Conservation (phyloP, 2,888 invertebrate genomes). For the Apoderus coryli region DNA sequence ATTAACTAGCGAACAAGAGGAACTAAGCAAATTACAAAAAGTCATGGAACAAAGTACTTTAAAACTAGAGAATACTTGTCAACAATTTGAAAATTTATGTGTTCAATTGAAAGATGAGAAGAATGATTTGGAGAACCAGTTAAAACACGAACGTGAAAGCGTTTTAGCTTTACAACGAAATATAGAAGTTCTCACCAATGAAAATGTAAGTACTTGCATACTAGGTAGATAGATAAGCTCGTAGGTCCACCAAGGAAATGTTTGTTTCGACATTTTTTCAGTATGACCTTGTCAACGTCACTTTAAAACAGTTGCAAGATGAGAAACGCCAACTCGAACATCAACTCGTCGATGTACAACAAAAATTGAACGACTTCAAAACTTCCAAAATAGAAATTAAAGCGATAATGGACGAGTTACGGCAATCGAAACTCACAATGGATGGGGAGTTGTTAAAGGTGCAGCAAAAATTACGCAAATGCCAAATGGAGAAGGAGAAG, state of each 20-base stretch:
- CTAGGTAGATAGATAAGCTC: slow-evolving; percentile 1
- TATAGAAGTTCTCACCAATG: slow-evolving; percentile 24
- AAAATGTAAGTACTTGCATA: slow-evolving; percentile 19
- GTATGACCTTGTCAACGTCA: slow-evolving; percentile 16
- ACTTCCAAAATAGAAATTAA: slow-evolving; percentile 22
- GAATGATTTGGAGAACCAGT: slow-evolving; percentile 24
- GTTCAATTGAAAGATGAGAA: slow-evolving; percentile 28
- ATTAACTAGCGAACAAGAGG: slow-evolving; percentile 20
- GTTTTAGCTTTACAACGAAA: slow-evolving; percentile 22
- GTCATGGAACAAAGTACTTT: slow-evolving; percentile 28
- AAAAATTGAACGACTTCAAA: slow-evolving; percentile 18
- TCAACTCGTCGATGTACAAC: slow-evolving; percentile 16
- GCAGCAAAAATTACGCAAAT: slow-evolving; percentile 27
- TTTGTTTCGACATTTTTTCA: slow-evolving; percentile 12
- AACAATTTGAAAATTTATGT: slow-evolving; percentile 29
- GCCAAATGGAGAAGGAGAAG: slow-evolving; percentile 30
- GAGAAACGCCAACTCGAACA: slow-evolving; percentile 17
- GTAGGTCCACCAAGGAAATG: too few relatives aligned
- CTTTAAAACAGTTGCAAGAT: slow-evolving; percentile 18
- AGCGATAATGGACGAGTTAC: slow-evolving; percentile 23
- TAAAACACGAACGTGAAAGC: slow-evolving; percentile 24
- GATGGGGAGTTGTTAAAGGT: slow-evolving; percentile 24
- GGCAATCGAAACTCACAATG: slow-evolving; percentile 21
- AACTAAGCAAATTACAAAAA: slow-evolving; percentile 26
- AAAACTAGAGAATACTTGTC: slow-evolving; percentile 29